Percentiles rank a stretch among this genome's conserved stretches.
phyloP scores from a whole-genome alignment of 2,888 invertebrate species.

The Phengaris arion region DNA sequence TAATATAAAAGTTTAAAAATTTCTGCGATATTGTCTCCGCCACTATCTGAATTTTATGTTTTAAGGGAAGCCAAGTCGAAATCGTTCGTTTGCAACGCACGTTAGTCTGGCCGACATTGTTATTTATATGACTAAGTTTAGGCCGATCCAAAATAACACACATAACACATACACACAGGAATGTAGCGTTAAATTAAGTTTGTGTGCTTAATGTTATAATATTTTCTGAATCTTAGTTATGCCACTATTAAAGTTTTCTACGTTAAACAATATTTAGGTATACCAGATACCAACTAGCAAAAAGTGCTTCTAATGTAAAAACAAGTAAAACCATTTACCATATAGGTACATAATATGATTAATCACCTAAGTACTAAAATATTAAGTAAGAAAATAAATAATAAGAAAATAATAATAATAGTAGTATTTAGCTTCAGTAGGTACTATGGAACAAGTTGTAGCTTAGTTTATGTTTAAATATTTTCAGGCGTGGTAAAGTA shows the following conservation, averaged over 20 bases:
- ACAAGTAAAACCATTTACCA: too few species aligned
- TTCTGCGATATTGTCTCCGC: too few species aligned
- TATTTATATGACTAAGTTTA: constrained; percentile 15
- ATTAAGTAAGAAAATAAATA: too few species aligned
- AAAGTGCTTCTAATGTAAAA: neutral
- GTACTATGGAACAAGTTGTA: too few species aligned
- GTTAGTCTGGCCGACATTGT: neutral
- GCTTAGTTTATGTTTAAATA: too few species aligned
- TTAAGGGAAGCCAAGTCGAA: neutral
- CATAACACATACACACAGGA: neutral
- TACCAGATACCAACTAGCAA: neutral
- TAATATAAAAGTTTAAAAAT: too few species aligned
- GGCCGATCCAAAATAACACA: neutral
- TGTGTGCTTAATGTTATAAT: neutral
- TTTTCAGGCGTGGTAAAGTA: too few species aligned
- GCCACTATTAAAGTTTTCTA: neutral
- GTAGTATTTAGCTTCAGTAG: too few species aligned
- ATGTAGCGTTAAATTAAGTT: constrained; percentile 8
- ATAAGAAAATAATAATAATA: too few species aligned
- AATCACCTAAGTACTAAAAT: too few species aligned
- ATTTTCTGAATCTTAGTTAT: neutral
- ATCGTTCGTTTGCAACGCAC: neutral
- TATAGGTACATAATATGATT: too few species aligned
- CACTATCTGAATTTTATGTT: too few species aligned
- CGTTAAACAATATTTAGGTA: neutral